Evolutionary conservation across 2,888 invertebrate genomes (phyloP).

Genomic region (Drosophila pseudotakahashii): DNA sequence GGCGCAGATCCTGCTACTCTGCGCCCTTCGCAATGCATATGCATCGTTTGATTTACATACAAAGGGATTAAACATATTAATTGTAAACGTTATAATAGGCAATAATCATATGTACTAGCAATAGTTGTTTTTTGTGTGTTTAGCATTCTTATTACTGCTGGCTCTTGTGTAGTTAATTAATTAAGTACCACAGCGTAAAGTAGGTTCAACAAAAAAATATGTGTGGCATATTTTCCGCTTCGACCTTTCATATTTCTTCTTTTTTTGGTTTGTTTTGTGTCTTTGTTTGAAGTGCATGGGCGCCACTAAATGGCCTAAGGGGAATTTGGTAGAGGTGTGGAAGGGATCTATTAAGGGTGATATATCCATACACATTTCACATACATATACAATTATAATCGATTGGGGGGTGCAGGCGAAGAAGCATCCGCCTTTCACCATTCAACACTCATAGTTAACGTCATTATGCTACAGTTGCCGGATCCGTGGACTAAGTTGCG

Average conservation of each 20-base stretch:
- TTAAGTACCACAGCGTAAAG: conserved; percentile 73
- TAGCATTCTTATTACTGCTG: conserved; percentile 62
- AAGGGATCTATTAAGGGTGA: conserved; percentile 33
- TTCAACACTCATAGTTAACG: conserved; percentile 34
- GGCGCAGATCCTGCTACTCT: conserved; percentile 52
- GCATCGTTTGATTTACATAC: conserved; percentile 68
- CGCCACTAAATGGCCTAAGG: conserved; percentile 26
- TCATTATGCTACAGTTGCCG: conserved; percentile 55
- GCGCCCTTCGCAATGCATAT: conserved; percentile 61
- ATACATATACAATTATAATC: conserved; percentile 58
- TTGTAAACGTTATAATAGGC: conserved; percentile 70
- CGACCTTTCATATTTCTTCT: conserved; percentile 19
- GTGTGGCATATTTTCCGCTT: conserved; percentile 46
- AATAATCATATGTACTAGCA: conserved; percentile 60
- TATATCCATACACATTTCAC: conserved; percentile 67
- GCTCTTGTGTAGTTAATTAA: conserved; percentile 56
- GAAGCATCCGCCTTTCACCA: conserved; percentile 27
- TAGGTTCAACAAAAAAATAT: conserved; percentile 66
- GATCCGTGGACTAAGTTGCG: conserved; percentile 64
- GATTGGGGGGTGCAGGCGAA: conserved; percentile 53
- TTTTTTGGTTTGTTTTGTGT: conserved; percentile 47
- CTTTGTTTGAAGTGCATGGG: conserved; percentile 36
- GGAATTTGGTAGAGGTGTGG: conserved; percentile 14
- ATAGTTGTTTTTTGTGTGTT: conserved; percentile 59
- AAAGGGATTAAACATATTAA: conserved; percentile 72